Evolutionary conservation across 2,888 invertebrate species (phyloP).

Genomic region (Chrysolina haemoptera): DNA sequence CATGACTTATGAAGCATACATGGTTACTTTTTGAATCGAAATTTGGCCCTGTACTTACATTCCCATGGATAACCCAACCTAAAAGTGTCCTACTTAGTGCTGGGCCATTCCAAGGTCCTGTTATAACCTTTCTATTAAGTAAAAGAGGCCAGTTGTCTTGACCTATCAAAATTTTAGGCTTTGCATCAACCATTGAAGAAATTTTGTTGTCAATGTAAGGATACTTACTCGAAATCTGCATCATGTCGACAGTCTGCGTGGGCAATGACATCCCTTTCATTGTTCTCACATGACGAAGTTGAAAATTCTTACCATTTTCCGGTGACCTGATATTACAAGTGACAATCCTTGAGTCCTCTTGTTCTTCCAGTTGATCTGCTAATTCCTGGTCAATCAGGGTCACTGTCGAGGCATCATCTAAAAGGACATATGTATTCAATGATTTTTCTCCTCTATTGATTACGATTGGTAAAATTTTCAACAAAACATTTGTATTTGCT

Average conservation of each 20-base stretch:
- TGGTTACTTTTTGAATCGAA: not conserved
- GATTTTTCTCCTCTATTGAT: not conserved
- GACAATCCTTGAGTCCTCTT: too few species aligned
- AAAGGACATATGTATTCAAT: not conserved
- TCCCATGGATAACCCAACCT: conserved; percentile 27
- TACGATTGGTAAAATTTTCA: not conserved
- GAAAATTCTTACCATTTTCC: not conserved
- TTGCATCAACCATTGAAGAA: conserved; percentile 1
- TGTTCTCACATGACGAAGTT: too few species aligned
- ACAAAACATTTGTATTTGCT: not conserved
- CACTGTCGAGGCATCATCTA: conserved; percentile 1
- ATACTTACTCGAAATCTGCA: not conserved
- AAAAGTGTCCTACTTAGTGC: conserved; percentile 25
- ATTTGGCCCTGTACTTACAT: not conserved
- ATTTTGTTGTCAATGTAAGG: conserved; percentile 2
- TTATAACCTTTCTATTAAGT: conserved; percentile 16
- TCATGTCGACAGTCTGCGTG: too few species aligned
- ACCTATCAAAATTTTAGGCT: conserved; percentile 26
- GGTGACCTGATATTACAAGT: not conserved
- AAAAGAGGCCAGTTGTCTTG: conserved; percentile 29
- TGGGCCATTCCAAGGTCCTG: conserved; percentile 26
- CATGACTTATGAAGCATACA: conserved; percentile 21
- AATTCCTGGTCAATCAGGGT: not conserved
- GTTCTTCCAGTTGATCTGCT: not conserved
- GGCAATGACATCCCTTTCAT: too few species aligned